Percentiles rank a stretch among this genome's conserved stretches.
phyloP scores from a whole-genome alignment of 2,113 vertebrate species.

The Silurus meridionalis region DNA sequence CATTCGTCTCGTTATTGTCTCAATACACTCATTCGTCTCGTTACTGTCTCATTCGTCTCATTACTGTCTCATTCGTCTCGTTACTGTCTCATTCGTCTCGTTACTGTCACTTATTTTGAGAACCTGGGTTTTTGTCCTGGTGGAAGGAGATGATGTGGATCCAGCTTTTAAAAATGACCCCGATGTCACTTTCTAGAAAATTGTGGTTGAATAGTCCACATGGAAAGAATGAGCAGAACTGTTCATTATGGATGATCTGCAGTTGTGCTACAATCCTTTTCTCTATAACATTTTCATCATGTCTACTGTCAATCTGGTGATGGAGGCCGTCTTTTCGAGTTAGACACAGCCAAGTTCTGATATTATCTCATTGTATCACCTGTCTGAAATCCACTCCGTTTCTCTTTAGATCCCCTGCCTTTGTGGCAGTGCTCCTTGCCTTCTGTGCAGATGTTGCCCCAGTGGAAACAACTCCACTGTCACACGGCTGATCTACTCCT shows the following conservation, averaged over 20 bases:
- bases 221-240: too few relatives aligned
- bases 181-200: background rate
- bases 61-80: too few relatives aligned
- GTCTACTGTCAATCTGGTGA: too few relatives aligned
- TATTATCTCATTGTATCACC: background rate
- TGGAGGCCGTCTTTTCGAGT: too few relatives aligned
- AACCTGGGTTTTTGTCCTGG: background rate
- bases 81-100: too few relatives aligned
- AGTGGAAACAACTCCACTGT: slow-evolving; percentile 97
- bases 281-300: background rate
- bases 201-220: background rate
- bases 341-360: background rate
- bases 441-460: slow-evolving; percentile 95
- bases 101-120: background rate
- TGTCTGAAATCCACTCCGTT: background rate
- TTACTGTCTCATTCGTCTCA: too few relatives aligned
- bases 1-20: too few relatives aligned
- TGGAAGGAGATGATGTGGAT: background rate
- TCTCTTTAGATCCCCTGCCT: slow-evolving; percentile 86
- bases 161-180: background rate
- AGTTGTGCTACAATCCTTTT: background rate
- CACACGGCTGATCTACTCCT: slow-evolving; percentile 90
- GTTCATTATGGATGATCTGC: background rate
- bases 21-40: too few relatives aligned
- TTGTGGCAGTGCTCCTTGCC: slow-evolving; percentile 93